These are phyloP conservation scores for Halcyon smyrnensis DNA, from an alignment of 2,797 vertebrate genomes.

Conservation along the genomic window DNA sequence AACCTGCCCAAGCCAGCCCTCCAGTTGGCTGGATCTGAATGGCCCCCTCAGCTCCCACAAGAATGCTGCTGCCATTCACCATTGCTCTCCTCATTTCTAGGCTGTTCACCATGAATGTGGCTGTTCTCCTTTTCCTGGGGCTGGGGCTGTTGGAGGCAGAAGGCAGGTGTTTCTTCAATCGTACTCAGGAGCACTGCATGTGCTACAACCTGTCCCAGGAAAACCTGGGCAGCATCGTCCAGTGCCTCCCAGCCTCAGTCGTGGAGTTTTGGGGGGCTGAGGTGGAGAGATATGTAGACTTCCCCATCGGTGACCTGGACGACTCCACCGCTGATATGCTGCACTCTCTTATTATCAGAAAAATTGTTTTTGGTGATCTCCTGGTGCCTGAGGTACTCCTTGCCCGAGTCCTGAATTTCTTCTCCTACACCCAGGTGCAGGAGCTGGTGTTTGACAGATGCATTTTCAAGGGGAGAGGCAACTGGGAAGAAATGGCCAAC, in stretches of 20 bases:
- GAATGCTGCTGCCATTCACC: background rate
- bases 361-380: constrained; percentile 57
- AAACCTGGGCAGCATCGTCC: background rate
- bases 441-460: constrained; percentile 73
- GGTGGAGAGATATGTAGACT: constrained; percentile 5
- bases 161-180: constrained; percentile 39
- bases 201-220: constrained; percentile 64
- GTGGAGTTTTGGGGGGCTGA: constrained; percentile 75
- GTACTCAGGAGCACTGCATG: constrained; percentile 37
- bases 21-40: accelerated
- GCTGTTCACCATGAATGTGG: background rate
- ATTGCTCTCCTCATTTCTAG: background rate
- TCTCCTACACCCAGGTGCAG: constrained; percentile 64
- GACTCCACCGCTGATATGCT: background rate
- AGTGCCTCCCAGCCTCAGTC: constrained; percentile 49
- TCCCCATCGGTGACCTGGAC: background rate
- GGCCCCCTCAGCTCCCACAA: background rate
- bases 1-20: background rate
- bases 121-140: constrained; percentile 31
- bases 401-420: constrained; percentile 23
- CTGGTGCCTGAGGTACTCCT: constrained; percentile 71
- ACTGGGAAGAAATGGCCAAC: background rate
- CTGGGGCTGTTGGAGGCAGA: background rate
- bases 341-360: background rate
- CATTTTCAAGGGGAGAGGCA: constrained; percentile 10